Evolutionary conservation across 2,113 vertebrate species (phyloP), one percentile per base, ranked within the genome.

Genomic region (Myocastor coypus): DNA sequence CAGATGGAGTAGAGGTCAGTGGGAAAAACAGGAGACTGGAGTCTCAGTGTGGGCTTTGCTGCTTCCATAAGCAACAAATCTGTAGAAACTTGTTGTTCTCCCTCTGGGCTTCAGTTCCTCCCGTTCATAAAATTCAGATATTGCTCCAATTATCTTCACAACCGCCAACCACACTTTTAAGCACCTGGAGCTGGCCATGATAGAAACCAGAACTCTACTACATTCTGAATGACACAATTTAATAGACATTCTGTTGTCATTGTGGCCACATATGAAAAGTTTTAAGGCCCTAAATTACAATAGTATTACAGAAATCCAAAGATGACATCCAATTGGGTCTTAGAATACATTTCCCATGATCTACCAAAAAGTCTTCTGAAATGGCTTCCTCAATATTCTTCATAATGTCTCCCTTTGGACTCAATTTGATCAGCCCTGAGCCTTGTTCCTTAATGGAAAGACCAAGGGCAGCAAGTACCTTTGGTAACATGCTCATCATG

Each of bases 361-460:
- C 61, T 55, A 68, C 7, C n/a, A 97, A 86, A 57, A 96, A 84
- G 26, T 61, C 32, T 77, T 42, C 28, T 89, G n/a, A 78, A 28
- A 91, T 17, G 40, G 42, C 17, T 92, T 34, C 32, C 11, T 64
- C 90, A 95, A 61, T 64, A 81, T 87, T 55, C 71, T 84, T 93
- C 75, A 68, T 37, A 46, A 64, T 37, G 78, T 46, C 20, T 94
- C 32, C 8, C n/a, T 80, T 80, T 57, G 89, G 66, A 89, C 13
- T 85, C 40, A 75, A 87, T 89, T 69, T 82, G n/a, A 75, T 55
- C 66, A 85, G 32, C 2, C 14, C 28, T 46, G 30, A 8, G 34
- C 55, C 50, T 5, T 57, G 5, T 71, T 91, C 82, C 75, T 55
- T 68, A 26, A 8, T n/a, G 22, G 26, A 64, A 94, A 89, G n/a